Evolutionary conservation across 2,113 vertebrate species (phyloP).

Genomic region (Martes martes): DNA sequence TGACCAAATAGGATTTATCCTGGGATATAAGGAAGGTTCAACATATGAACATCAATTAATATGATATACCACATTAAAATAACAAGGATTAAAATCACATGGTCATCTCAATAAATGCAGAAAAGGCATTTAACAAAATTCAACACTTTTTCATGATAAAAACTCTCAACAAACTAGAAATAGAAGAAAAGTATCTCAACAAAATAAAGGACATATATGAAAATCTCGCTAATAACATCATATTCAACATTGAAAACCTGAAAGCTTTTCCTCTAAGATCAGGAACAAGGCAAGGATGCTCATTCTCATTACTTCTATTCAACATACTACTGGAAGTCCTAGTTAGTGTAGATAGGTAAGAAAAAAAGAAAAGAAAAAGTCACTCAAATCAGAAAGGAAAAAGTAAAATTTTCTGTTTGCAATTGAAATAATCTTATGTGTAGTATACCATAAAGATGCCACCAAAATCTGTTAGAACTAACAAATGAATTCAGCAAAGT

Average conservation of each 20-base stretch:
- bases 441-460: neutral
- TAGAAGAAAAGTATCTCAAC: neutral
- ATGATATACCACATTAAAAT: neutral
- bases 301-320: neutral
- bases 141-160: neutral
- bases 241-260: neutral
- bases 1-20: neutral
- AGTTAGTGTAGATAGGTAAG: neutral
- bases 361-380: neutral
- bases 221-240: neutral
- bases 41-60: neutral
- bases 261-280: neutral
- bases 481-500: neutral
- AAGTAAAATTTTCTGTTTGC: neutral
- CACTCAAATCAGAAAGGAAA: neutral
- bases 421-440: neutral
- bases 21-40: neutral
- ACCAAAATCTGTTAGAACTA: neutral
- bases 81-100: neutral
- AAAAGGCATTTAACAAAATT: neutral
- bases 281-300: neutral
- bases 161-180: neutral
- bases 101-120: neutral
- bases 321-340: neutral
- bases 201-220: neutral